Evolutionary conservation across 2,113 vertebrate genomes (phyloP), one percentile per base, ranked within the genome.

Genomic region (Aspidoscelis tigris): DNA sequence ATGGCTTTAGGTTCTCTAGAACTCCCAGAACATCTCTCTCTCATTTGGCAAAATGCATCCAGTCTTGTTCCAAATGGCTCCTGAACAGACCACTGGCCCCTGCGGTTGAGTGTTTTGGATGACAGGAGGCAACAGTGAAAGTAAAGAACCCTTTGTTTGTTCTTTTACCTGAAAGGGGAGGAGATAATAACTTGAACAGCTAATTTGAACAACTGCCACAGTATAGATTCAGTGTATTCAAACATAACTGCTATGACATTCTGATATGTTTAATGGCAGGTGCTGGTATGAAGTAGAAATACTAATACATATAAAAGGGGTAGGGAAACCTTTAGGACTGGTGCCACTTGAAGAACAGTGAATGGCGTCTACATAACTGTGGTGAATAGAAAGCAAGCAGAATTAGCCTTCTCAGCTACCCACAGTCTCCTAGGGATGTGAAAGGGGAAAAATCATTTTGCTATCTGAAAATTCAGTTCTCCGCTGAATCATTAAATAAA

Each of bases 61-160:
- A 9, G 87, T 86, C 85, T 92, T 84, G 81, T 89, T 90, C 92
- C 90, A 87, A 12, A 41, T 70, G 64, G 85, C 72, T 76, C 43
- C 75, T n/a, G 93, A 92, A 10, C 90, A 91, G 70, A 80, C 44
- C 20, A 94, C 90, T 5, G 92, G 89, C 79, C 95, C 86, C 47
- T 95, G 93, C 4, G 96, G 95, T 92, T 94, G 96, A 86, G 93
- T 92, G 66, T 95, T 95, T 69, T 96, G 96, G 82, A 95, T 86
- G 33, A 97, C 96, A 85, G 98, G 97, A 91, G 98, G 98, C 96
- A 99, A 93, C 64, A 98, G 95, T 76, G 96, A 97, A 78, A 98
- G 96, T 74, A 99, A 96, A 50, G 97, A 97, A 89, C 96, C 97
- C 91, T 94, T 95, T 86, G 95, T 98, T 92, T 97, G 97, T 88